A percentile compares a stretch with the other conserved stretches of the same genome.
Evolutionary conservation across 2,888 invertebrate genomes (phyloP).

Genomic region (Cantharis rufa): DNA sequence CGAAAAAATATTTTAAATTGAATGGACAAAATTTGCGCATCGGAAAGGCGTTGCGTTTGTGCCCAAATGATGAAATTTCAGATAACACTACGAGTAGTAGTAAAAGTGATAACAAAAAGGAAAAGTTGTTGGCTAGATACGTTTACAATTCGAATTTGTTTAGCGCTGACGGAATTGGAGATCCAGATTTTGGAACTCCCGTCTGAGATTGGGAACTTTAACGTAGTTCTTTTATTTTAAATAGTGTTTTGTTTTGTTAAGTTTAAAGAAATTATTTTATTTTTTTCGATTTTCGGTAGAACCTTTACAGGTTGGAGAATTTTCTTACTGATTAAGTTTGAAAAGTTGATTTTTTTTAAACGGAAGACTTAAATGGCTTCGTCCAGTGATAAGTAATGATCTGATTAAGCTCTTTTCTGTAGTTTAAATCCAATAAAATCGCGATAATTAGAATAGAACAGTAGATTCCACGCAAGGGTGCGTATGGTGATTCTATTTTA

Average conservation of each 20-base stretch:
- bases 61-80: conserved; percentile 50
- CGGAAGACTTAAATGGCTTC: background rate
- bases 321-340: background rate
- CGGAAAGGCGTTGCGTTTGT: conserved; percentile 53
- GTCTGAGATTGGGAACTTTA: conserved; percentile 55
- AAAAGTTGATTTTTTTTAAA: background rate
- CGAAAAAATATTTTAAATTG: conserved; percentile 51
- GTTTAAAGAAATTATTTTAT: background rate
- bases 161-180: conserved; percentile 62
- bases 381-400: background rate
- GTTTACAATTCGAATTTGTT: conserved; percentile 54
- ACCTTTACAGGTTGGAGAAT: background rate
- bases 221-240: background rate
- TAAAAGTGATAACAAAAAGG: conserved; percentile 51
- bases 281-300: background rate
- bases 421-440: background rate
- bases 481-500: background rate
- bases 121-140: conserved; percentile 55
- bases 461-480: background rate
- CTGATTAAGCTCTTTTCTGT: background rate
- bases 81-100: conserved; percentile 38
- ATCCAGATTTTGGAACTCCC: conserved; percentile 71
- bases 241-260: background rate
- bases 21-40: conserved; percentile 52
- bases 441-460: background rate